These are phyloP conservation scores for Tauraco erythrolophus DNA, from an alignment of 2,113 vertebrate genomes.

Conservation along the genomic window DNA sequence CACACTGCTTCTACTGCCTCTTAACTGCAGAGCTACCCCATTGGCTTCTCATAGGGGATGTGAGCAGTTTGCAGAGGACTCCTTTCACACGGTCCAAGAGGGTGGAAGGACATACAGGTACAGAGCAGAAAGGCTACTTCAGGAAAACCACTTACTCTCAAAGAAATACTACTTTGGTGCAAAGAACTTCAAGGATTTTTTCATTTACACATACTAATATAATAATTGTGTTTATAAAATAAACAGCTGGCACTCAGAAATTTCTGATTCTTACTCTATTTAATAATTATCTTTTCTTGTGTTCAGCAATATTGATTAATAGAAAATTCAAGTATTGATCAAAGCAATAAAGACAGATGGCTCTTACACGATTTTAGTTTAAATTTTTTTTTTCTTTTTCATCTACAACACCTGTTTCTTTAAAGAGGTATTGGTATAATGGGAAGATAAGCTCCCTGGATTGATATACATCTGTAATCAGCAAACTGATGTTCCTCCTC, in stretches of 20 bases:
- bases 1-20: neutral
- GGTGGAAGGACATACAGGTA: neutral
- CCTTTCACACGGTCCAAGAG: neutral
- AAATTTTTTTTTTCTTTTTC: neutral
- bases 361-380: neutral
- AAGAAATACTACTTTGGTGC: accelerated
- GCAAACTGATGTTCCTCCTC: neutral
- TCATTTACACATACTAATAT: neutral
- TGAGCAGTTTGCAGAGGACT: neutral
- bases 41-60: accelerated
- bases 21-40: neutral
- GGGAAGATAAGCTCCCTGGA: neutral
- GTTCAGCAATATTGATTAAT: neutral
- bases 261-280: neutral
- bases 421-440: neutral
- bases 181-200: neutral
- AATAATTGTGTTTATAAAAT: neutral
- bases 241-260: neutral
- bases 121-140: neutral
- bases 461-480: neutral
- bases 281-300: neutral
- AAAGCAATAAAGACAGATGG: neutral
- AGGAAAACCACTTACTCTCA: neutral
- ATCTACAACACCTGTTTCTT: neutral
- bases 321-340: neutral